Base-by-base conservation (phyloP, 2,888 invertebrate species). In the Syrphus vitripennis region DNA sequence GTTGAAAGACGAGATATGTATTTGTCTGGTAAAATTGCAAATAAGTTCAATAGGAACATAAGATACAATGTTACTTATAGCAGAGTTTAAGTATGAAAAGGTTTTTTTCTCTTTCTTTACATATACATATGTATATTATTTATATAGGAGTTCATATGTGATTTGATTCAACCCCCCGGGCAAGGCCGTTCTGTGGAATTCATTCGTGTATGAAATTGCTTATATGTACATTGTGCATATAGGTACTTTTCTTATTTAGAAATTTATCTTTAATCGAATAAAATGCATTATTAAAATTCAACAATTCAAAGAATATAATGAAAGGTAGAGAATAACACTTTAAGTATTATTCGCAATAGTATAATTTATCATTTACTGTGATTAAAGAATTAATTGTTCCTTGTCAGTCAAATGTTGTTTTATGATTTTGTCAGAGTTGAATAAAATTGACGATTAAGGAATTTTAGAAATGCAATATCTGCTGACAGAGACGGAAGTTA, bases 121-220 rank as follows among this genome's bases (percentile, higher is more conserved):
- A 6, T n/a, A n/a, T n/a, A 59, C 2, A 21, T 12, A 12, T 12
- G 7, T 34, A 21, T 10, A 3, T 42, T 42, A 4, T 3, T 42
- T 40, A n/a, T 4, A 9, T 40, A 12, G 6, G 42, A 42, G 10
- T 16, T 4, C 10, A 55, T 29, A 57, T 34, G 4, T 34, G 21
- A 26, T 63, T 59, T 6, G 34, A 24, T 53, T 26, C 55, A 61
- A 37, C 70, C 53, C 74, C 76, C 31, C 45, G 71, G 59, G 57
- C 76, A 84, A 84, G 84, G 84, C 37, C 84, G 76, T 84, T 61
- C 29, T 67, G 24, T 72, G 76, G 84, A 84, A 84, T 77, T 45
- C 31, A 59, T 31, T 84, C 76, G 61, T 67, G 76, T 84, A 71
- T 84, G 81, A 84, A 84, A 84, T 81, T 72, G 53, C 67, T 78